phyloP scores from a whole-genome alignment of 2,888 invertebrate genomes.

The Drosophila bunnanda region DNA sequence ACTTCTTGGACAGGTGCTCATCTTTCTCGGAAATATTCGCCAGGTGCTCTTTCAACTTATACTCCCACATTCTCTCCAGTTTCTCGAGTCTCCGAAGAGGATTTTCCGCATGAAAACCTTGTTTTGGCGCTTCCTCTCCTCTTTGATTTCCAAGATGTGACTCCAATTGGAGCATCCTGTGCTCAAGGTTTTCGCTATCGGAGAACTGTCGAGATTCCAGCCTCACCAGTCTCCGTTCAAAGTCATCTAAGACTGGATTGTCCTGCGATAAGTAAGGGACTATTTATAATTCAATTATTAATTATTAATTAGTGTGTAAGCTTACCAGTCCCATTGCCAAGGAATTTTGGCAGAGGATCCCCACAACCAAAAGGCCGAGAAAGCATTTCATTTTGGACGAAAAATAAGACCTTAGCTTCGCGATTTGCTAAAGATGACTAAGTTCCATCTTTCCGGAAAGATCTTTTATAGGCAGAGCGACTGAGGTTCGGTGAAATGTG shows the following conservation, averaged over 20 bases:
- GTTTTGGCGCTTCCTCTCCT: background rate
- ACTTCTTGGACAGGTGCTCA: no score
- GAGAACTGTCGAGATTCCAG: background rate
- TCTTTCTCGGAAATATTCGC: no score
- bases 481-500: background rate
- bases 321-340: background rate
- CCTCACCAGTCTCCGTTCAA: slow-evolving; percentile 1
- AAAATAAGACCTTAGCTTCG: no score
- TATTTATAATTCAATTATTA: background rate
- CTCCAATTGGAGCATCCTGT: background rate
- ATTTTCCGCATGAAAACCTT: no score
- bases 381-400: background rate
- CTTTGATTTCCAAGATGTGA: background rate
- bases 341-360: background rate
- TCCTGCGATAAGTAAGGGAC: background rate
- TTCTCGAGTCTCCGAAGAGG: no score
- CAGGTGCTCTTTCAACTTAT: no score
- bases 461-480: background rate
- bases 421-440: background rate
- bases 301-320: no score
- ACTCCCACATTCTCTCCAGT: no score
- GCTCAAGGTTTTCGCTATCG: background rate
- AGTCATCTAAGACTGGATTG: background rate
- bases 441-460: background rate
- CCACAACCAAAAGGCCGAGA: background rate